Percentiles rank a stretch among this genome's conserved stretches.
Conservation (phyloP, 1,140 invertebrate genomes). For the Pachyrhynchus sulphureomaculatus region DNA sequence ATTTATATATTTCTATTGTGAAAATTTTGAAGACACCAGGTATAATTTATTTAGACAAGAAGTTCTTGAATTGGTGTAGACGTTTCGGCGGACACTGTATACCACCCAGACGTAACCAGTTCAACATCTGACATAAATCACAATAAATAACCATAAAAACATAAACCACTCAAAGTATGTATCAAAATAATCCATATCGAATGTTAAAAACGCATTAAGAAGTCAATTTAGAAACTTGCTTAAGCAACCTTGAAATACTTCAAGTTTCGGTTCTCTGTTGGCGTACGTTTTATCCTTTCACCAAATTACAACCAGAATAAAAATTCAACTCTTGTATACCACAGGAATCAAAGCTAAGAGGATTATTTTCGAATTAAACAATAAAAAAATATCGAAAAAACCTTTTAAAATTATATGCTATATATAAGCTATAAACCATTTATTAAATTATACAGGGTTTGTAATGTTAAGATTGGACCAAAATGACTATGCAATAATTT, state of each 20-base stretch:
- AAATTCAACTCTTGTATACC: conserved; percentile 8
- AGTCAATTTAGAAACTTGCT: conserved; percentile 19
- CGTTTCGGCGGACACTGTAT: no score
- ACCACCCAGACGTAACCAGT: no score
- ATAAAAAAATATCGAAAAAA: background rate
- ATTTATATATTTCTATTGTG: no score
- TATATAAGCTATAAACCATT: background rate
- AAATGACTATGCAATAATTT: conserved; percentile 1
- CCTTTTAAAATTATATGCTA: background rate
- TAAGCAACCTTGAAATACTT: conserved; percentile 24
- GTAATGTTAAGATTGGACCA: background rate
- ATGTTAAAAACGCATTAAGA: conserved; percentile 29
- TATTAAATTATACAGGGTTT: background rate
- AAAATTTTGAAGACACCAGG: no score
- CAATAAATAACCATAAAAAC: background rate
- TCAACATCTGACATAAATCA: no score
- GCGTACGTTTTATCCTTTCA: conserved; percentile 23
- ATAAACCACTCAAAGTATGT: conserved; percentile 9
- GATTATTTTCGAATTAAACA: background rate
- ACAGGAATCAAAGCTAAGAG: background rate
- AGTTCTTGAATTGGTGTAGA: no score
- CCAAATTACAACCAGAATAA: conserved; percentile 21
- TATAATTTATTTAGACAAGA: no score
- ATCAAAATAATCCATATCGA: conserved; percentile 4
- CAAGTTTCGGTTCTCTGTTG: conserved; percentile 5